A percentile compares a stretch with the other conserved stretches of the same genome.
Conservation (phyloP, 2,113 vertebrate species). For the Tachysurus vachellii region DNA sequence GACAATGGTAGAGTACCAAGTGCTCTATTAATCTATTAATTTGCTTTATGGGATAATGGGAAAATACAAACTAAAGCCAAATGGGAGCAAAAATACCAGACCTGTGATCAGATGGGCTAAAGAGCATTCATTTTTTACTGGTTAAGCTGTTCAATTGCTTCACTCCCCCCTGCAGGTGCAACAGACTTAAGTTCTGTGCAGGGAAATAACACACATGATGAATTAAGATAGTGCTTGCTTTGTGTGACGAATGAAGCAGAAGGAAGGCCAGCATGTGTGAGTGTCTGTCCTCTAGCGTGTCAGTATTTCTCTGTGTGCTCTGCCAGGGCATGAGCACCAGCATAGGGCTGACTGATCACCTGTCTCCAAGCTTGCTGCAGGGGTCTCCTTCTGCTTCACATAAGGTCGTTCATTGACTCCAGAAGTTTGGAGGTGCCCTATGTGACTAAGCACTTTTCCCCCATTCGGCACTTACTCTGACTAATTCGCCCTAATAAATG, state of each 20-base stretch:
- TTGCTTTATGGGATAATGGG: conserved; percentile 18
- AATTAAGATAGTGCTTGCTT: conserved; percentile 48
- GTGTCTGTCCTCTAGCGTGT: conserved; percentile 58
- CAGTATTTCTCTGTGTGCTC: conserved; percentile 56
- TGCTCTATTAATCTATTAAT: conserved; percentile 35
- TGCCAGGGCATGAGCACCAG: conserved; percentile 62
- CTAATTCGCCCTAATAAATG: conserved; percentile 56
- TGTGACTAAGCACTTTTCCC: conserved; percentile 72
- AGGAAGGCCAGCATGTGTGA: conserved; percentile 54
- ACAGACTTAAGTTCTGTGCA: conserved; percentile 54
- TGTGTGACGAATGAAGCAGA: conserved; percentile 51
- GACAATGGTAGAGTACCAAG: conserved; percentile 25
- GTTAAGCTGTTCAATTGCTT: conserved; percentile 47
- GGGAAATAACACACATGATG: conserved; percentile 63
- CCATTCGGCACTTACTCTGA: conserved; percentile 48
- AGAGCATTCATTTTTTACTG: conserved; percentile 50
- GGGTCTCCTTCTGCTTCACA: conserved; percentile 61
- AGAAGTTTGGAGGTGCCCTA: conserved; percentile 67
- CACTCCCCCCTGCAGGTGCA: conserved; percentile 40
- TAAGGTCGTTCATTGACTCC: conserved; percentile 73
- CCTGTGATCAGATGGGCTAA: conserved; percentile 22
- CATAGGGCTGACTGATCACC: conserved; percentile 71
- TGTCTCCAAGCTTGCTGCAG: conserved; percentile 65
- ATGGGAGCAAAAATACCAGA: conserved; percentile 33
- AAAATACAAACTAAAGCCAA: conserved; percentile 41